Base-by-base conservation (phyloP, 2,888 invertebrate genomes). In the Andricus quercusramuli region DNA sequence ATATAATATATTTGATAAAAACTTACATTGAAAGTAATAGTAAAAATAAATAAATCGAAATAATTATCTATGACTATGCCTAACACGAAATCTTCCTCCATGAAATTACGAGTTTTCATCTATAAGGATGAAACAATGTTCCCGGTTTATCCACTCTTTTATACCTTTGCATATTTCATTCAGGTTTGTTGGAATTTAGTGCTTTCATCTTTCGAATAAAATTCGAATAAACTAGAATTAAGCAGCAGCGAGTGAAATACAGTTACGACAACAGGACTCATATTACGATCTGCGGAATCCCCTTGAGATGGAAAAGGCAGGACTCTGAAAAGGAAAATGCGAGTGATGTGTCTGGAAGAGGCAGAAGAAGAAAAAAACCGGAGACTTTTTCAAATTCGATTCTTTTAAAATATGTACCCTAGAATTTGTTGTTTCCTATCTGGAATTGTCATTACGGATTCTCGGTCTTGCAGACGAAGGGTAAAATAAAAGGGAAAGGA, bases 321-420 rank as follows among this genome's bases (percentile, higher is more conserved):
- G 56, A n/a, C 56, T 56, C 4, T n/a, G n/a, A n/a, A 56, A 56
- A 56, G 9, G 51, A n/a, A 56, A n/a, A 56, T 56, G n/a, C 1
- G 9, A 3, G 6, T 56, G 56, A 56, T 56, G 56, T 56, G n/a
- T 17, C 56, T 9, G 56, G 56, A 8, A n/a, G 56, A 6, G 15
- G 6, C 25, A 44, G 15, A 25, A 41, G 47, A 68, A 68, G 25
- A n/a, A n/a, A 25, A 67, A 44, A 67, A 47, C 44, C 44, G 2
- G 32, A 66, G 68, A 68, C 25, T 25, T 68, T 68, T 44, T 22
- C 37, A 68, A 68, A 68, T 68, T 68, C 44, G 41, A 68, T 68
- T 68, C 68, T 47, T 44, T 44, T 68, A 68, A 68, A 37, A 68
- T 68, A 68, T 68, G 68, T 22, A 68, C 68, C 68, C 68, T 22